phyloP scores from a whole-genome alignment of 2,888 invertebrate species.

The Sepioteuthis lessoniana region DNA sequence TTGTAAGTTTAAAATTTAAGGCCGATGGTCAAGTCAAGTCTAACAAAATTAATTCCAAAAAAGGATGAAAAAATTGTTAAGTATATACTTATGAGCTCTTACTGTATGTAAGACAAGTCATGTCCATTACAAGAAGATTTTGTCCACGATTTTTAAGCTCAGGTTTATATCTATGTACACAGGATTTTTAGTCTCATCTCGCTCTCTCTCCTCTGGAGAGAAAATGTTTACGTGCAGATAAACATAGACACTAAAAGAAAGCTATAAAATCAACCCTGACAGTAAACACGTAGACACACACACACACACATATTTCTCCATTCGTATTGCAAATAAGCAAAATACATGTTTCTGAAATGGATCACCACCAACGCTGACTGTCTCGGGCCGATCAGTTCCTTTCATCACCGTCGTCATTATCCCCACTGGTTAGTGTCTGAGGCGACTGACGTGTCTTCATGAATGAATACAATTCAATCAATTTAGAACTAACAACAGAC shows the following conservation, averaged over 20 bases:
- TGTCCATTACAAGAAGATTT: too few relatives aligned
- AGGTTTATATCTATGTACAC: too few relatives aligned
- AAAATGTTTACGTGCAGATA: neutral
- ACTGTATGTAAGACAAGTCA: too few relatives aligned
- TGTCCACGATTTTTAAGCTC: too few relatives aligned
- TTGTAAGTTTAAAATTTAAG: too few relatives aligned
- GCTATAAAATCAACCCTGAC: neutral
- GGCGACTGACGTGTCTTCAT: neutral
- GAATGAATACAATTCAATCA: constrained; percentile 20
- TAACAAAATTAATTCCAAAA: too few relatives aligned
- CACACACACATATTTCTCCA: neutral
- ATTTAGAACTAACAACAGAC: constrained; percentile 16
- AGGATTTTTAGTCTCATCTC: too few relatives aligned
- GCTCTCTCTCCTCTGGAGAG: too few relatives aligned
- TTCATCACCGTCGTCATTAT: neutral
- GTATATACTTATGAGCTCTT: too few relatives aligned
- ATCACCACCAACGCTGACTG: neutral
- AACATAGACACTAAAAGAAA: neutral
- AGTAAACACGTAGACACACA: too few relatives aligned
- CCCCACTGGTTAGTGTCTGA: neutral
- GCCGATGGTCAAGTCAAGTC: too few relatives aligned
- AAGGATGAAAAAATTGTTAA: too few relatives aligned
- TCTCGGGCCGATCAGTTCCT: neutral
- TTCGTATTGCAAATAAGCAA: neutral
- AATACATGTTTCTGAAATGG: neutral